Evolutionary conservation across 2,888 invertebrate genomes (phyloP), one percentile per base, ranked within the genome.

Genomic region (Entomobrya proxima): DNA sequence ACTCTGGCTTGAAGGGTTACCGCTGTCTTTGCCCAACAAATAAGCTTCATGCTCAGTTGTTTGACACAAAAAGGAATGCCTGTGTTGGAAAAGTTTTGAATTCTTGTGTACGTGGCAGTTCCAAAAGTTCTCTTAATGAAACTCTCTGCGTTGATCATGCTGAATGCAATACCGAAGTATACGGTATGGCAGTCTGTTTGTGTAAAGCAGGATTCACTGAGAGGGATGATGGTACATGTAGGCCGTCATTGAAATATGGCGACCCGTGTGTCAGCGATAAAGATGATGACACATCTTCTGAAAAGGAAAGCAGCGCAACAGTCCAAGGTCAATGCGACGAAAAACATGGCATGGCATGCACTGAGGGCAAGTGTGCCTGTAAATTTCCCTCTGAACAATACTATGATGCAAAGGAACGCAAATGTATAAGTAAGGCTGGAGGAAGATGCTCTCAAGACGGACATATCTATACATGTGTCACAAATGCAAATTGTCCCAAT

Each of bases 11-110:
- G 30, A 86, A 86, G 58, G 87, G 88, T n/a, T 87, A 82, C 52
- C 82, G 86, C 7, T 88, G 88, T 47, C 47, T 61, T 21, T 88
- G 88, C 50, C 88, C 88, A 44, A n/a, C 67, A 4, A 78, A 77
- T 24, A 86, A 88, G 61, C 81, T 88, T 21, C 79, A 82, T 35
- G 86, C 88, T 11, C 75, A 84, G 11, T 3, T 47, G 13, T 88
- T 78, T 50, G 88, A 88, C 74, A 30, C 84, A 6, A 85, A 76
- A 30, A 30, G 81, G 37, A 81, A 67, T 47, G 61, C 78, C 13
- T 88, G 88, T 58, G 88, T 88, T 0, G 88, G 88, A 2, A 88
- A 88, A 77, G 87, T 79, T 21, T 81, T 81, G 15, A 88, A 88
- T 27, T 80, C 78, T 47, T 88, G 88, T 69, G 88, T 88, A 52